Evolutionary conservation across 2,797 vertebrate genomes (phyloP).

Genomic region (Sphaeramia orbicularis): DNA sequence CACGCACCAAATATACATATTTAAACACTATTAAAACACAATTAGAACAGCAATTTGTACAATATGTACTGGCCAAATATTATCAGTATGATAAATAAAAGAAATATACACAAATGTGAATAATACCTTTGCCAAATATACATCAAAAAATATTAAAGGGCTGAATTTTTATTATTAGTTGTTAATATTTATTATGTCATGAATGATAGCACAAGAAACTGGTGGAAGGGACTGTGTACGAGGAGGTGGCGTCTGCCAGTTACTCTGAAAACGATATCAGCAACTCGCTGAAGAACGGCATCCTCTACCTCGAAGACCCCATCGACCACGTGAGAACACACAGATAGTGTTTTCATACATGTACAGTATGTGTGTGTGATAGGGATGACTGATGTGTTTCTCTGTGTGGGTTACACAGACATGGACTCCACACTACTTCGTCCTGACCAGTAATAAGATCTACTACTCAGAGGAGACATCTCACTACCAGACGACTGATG

Average conservation of each 20-base stretch:
- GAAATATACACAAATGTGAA: too few relatives aligned
- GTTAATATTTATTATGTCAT: too few relatives aligned
- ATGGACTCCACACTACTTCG: conserved; percentile 97
- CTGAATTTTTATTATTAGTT: too few relatives aligned
- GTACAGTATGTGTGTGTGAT: too few relatives aligned
- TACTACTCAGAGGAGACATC: conserved; percentile 97
- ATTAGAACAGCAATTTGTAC: too few relatives aligned
- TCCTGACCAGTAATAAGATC: conserved; percentile 96
- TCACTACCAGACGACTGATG: conserved; percentile 90
- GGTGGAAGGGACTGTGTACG: conserved; percentile 94
- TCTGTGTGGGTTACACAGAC: conserved; percentile 81
- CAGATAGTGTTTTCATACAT: neutral
- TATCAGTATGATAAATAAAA: too few relatives aligned
- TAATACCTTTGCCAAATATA: too few relatives aligned
- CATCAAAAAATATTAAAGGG: too few relatives aligned
- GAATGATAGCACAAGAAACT: conserved; percentile 94
- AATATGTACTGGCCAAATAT: too few relatives aligned
- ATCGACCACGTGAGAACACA: conserved; percentile 91
- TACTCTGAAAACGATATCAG: conserved; percentile 98
- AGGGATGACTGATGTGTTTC: neutral
- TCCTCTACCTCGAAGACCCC: conserved; percentile 96
- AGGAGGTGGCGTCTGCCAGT: conserved; percentile 91
- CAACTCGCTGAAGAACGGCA: conserved; percentile 97
- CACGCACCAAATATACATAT: too few relatives aligned
- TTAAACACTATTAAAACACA: too few relatives aligned